Evolutionary conservation across 2,888 invertebrate genomes (phyloP).

Genomic region (Perithous albicinctus): DNA sequence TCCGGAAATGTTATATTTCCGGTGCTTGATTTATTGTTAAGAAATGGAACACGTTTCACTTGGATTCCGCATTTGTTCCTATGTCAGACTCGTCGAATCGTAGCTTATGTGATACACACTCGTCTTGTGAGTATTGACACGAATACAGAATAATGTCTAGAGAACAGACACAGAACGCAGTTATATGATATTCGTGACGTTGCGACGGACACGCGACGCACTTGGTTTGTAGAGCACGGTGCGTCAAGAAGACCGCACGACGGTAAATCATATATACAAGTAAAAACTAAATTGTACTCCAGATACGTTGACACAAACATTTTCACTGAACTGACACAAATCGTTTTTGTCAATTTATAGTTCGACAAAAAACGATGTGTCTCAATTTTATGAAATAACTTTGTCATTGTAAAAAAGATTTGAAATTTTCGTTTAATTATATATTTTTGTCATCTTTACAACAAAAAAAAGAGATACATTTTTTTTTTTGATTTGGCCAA

Average conservation of each 20-base stretch:
- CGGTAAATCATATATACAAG: background rate
- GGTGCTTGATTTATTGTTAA: background rate
- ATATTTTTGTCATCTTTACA: no score
- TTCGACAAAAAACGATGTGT: no score
- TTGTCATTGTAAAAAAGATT: no score
- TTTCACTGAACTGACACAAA: background rate
- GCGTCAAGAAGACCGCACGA: constrained; percentile 4
- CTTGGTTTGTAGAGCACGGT: constrained; percentile 56
- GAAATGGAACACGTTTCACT: constrained; percentile 3
- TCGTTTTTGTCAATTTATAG: no score
- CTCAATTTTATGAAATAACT: no score
- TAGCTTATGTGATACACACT: background rate
- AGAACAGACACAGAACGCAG: constrained; percentile 5
- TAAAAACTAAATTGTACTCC: no score
- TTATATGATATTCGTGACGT: constrained; percentile 39
- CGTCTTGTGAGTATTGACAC: constrained; percentile 23
- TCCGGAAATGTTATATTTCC: no score
- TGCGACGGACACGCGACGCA: constrained; percentile 17
- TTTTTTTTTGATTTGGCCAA: no score
- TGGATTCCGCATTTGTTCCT: background rate
- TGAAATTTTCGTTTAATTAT: no score
- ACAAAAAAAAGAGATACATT: no score
- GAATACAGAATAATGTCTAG: constrained; percentile 8
- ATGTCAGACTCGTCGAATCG: background rate
- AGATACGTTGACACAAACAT: background rate